A percentile compares a stretch with the other conserved stretches of the same genome.
These are phyloP conservation scores for Tenebrio molitor DNA, from an alignment of 1,140 invertebrate genomes.

Conservation along the genomic window DNA sequence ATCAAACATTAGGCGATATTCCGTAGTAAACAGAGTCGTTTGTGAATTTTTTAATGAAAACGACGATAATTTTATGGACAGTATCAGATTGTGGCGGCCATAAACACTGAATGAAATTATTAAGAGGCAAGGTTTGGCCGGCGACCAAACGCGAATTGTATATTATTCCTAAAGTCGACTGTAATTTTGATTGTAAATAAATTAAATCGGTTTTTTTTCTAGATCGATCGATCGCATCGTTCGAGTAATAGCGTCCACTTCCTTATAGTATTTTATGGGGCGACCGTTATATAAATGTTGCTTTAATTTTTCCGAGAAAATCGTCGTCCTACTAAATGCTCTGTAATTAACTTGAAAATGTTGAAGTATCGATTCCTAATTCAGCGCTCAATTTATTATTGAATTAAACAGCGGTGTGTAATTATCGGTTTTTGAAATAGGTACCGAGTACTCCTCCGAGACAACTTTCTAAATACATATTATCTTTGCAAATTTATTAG, in stretches of 20 bases:
- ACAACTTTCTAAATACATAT: slow-evolving; percentile 39
- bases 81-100: too few species aligned
- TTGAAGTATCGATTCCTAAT: slow-evolving; percentile 29
- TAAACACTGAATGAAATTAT: too few species aligned
- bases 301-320: slow-evolving; percentile 27
- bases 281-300: slow-evolving; percentile 17
- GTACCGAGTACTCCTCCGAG: neutral
- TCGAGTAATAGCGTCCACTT: neutral
- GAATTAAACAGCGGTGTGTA: neutral
- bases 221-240: slow-evolving; percentile 5
- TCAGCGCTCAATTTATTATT: slow-evolving; percentile 23
- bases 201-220: neutral
- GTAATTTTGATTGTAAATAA: neutral
- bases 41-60: neutral
- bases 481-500: slow-evolving; percentile 34
- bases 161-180: neutral
- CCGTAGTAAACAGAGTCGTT: slow-evolving; percentile 27
- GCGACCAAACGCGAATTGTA: too few species aligned
- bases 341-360: slow-evolving; percentile 22
- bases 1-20: neutral
- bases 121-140: too few species aligned
- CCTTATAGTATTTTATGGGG: slow-evolving; percentile 18
- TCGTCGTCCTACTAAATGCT: slow-evolving; percentile 11
- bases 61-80: too few species aligned
- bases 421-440: slow-evolving; percentile 23